These are phyloP conservation scores for Heliconius hortense DNA, from an alignment of 2,888 invertebrate species.

Conservation along the genomic window DNA sequence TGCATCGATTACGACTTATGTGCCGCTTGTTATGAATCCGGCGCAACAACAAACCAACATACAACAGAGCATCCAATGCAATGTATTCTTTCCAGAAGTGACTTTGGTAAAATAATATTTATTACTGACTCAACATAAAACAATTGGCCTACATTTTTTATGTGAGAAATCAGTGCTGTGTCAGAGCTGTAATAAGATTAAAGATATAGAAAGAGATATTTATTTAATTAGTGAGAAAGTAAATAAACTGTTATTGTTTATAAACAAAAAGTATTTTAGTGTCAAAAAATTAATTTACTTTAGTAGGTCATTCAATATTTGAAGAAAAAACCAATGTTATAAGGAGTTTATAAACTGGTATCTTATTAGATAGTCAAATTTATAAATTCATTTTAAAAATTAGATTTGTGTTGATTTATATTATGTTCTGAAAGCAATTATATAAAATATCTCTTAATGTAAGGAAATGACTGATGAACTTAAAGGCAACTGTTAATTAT, in stretches of 20 bases:
- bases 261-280: conserved; percentile 5
- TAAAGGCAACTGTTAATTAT: not conserved
- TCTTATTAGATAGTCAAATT: not conserved
- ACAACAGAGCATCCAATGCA: conserved; percentile 99
- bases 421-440: not conserved
- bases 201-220: conserved; percentile 20
- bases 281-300: not conserved
- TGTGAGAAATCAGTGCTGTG: conserved; percentile 28
- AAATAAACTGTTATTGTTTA: conserved; percentile 11
- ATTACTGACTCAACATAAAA: conserved; percentile 34
- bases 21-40: conserved; percentile 96
- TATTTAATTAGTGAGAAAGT: not conserved
- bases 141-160: conserved; percentile 45
- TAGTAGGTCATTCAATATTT: conserved; percentile 2
- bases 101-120: conserved; percentile 88
- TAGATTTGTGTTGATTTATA: not conserved
- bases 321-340: not conserved
- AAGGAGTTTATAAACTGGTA: not conserved
- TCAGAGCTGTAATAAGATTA: conserved; percentile 28
- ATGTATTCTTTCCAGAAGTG: conserved; percentile 97
- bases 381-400: not conserved
- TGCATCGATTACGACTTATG: conserved; percentile 99
- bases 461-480: too few species aligned
- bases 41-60: conserved; percentile 95
- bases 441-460: too few species aligned